Percentiles rank a stretch among this genome's conserved stretches.
These are phyloP conservation scores for Aphelenchoides fujianensis DNA, from an alignment of 1,140 invertebrate genomes.

Conservation along the genomic window DNA sequence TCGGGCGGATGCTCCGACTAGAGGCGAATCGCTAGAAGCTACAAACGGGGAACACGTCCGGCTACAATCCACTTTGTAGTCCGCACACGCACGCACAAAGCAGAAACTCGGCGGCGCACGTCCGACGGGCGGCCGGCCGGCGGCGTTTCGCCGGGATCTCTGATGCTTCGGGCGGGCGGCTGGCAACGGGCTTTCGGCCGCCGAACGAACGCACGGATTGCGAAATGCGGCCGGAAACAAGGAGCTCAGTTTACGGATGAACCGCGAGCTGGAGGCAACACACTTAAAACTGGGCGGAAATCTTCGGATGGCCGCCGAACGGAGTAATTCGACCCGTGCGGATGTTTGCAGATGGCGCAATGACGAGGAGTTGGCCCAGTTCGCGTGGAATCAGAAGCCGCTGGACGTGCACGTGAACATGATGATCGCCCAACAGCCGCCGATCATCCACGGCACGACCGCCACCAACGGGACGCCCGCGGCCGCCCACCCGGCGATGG, in stretches of 20 bases:
- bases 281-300: neutral
- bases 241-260: neutral
- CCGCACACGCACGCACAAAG: neutral
- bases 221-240: neutral
- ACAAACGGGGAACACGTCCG: neutral
- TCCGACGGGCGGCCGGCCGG: no score
- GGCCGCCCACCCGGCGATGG: neutral
- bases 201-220: neutral
- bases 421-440: constrained; percentile 31
- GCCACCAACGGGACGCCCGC: neutral
- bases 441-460: constrained; percentile 14
- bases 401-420: constrained; percentile 6
- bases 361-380: constrained; percentile 33
- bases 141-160: neutral
- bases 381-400: constrained; percentile 29
- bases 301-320: no score
- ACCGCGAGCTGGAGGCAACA: neutral
- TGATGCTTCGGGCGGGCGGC: neutral
- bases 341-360: constrained; percentile 39
- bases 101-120: neutral
- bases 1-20: neutral
- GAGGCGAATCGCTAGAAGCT: neutral
- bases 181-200: neutral
- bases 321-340: no score
- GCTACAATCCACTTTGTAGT: neutral